Evolutionary conservation across 2,888 invertebrate species (phyloP), one percentile per base, ranked within the genome.

Genomic region (Cheilosia grossa): DNA sequence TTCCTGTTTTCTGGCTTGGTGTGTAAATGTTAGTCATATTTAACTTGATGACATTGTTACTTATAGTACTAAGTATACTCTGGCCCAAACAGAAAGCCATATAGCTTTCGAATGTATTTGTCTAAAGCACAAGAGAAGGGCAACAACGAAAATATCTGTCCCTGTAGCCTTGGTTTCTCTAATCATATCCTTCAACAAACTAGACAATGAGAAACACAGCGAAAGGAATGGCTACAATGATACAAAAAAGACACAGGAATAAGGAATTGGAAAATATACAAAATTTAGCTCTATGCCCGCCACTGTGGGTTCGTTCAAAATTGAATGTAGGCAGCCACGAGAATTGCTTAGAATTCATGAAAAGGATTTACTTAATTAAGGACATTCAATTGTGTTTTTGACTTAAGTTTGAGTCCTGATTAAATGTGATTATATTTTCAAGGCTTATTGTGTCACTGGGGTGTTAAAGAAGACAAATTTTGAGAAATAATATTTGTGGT

Each of bases 351-450:
- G 83, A 83, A 83, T 83, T 83, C 83, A 83, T 83, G 80, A 70
- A 83, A 83, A 80, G 80, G 74, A 74, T 83, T 83, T 83, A 83
- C 83, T 83, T 83, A 83, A 83, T 83, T 83, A 83, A 83, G 83
- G 83, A 80, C 83, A 83, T 83, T 80, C 80, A 83, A 83, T 83
- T 83, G 83, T 83, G 74, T 70, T 83, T 80, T 75, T 75, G 83
- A 83, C 80, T 83, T 83, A 83, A 80, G 83, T 80, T 83, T 80
- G 80, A 80, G 80, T 83, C 83, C 83, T 83, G 80, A 80, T 83
- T 83, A 79, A 83, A 80, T 80, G 80, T 83, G 80, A 83, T 83
- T 83, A 83, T 83, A 75, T 78, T 54, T 79, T 58, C 33, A 70
- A 83, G 74, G 74, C 74, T 75, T 82, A 80, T 70, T 80, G 74